Base-by-base conservation (phyloP, 2,888 invertebrate species). In the Lasioglossum morio region DNA sequence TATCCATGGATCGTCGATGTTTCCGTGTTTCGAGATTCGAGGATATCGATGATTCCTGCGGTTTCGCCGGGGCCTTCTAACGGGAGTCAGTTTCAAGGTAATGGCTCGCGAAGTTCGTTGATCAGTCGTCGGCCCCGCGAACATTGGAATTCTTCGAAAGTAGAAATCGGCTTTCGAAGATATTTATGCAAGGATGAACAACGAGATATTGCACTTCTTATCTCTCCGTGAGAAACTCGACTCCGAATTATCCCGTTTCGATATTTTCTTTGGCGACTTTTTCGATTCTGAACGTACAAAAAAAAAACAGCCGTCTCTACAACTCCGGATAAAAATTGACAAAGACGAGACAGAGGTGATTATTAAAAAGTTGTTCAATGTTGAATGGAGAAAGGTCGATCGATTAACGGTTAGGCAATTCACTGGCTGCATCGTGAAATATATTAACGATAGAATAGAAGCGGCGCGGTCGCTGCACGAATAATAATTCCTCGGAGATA, bases 401-500 rank as follows among this genome's bases (percentile, higher is more conserved):
- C 66, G 60, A 60, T 60, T 27, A 27, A 27, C 60, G 27, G 60
- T 14, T n/a, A 1, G 27, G 60, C 14, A 60, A 60, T 60, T 60
- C 27, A 0, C 10, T 27, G 19, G 66, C 19, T 66, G 30, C 34
- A 34, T 66, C 66, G 66, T 8, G 66, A 66, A 66, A 34, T 34
- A 34, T 30, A 66, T 34, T 34, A 63, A 19, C 30, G 27, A 66
- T 19, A 34, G 34, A 34, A 34, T 23, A 53, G 53, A 43, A 81
- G 72, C 83, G 46, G 63, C 83, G 63, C 81, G 81, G 66, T 43
- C 34, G 27, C 27, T 37, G 69, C 19, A 40, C 69, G 69, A 77
- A 43, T 63, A 57, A 77, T 77, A 57, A 77, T 77, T 84, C 75
- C 63, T 4, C 77, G 1, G 75, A n/a, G 66, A 77, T 74, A 84